These are phyloP conservation scores for Corythoichthys haematopterus DNA, from an alignment of 2,113 vertebrate species.

Conservation along the genomic window DNA sequence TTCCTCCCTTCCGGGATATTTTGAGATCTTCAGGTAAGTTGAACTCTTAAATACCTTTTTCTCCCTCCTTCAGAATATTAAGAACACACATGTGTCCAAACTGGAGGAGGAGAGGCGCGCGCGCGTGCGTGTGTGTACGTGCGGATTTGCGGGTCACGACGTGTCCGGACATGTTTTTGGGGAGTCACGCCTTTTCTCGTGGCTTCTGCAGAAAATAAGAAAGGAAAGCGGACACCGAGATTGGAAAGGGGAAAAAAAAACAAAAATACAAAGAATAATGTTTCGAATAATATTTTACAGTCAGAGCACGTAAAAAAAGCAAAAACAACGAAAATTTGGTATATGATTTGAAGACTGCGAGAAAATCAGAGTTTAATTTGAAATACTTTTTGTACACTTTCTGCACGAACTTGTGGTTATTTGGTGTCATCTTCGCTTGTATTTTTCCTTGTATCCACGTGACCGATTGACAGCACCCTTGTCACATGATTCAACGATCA, in stretches of 20 bases:
- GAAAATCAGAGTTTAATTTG: background rate
- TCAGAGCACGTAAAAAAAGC: too few species aligned
- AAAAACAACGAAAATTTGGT: background rate
- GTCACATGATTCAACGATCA: background rate
- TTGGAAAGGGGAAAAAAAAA: background rate
- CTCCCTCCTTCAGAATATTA: background rate
- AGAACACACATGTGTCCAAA: background rate
- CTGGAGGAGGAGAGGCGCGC: background rate
- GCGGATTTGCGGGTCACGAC: background rate
- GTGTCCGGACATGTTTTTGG: background rate
- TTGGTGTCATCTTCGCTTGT: background rate
- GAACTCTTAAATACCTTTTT: background rate
- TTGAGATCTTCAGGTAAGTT: constrained; percentile 4
- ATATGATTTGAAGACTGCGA: background rate
- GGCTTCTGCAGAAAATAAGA: background rate
- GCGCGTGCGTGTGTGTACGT: background rate
- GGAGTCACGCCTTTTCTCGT: background rate
- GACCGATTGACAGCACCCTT: background rate
- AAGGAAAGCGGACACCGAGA: background rate
- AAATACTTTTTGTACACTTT: background rate
- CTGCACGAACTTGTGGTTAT: background rate
- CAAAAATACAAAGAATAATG: too few species aligned
- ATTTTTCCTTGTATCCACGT: background rate
- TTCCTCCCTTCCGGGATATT: background rate
- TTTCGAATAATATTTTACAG: too few species aligned